Conservation (phyloP, 2,113 vertebrate species). For the Thalassarche chlororhynchos region DNA sequence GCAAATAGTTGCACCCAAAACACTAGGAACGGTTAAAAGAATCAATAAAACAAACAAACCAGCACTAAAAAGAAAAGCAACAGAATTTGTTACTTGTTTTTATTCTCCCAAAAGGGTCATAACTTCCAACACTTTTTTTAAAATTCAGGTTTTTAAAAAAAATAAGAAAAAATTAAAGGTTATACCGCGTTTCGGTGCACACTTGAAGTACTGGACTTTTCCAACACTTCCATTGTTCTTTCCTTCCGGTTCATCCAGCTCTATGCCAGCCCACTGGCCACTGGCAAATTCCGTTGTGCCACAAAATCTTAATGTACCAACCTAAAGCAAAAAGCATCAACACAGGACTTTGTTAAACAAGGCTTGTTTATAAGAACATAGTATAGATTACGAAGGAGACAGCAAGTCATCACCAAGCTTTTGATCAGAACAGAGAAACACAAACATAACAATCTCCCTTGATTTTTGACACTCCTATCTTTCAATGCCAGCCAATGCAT, state of each 20-base stretch:
- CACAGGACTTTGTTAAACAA: neutral
- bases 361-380: neutral
- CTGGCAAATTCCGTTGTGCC: slow-evolving; percentile 92
- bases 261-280: slow-evolving; percentile 96
- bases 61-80: neutral
- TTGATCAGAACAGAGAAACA: neutral
- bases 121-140: neutral
- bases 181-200: slow-evolving; percentile 85
- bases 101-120: fast-evolving
- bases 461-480: neutral
- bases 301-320: slow-evolving; percentile 90
- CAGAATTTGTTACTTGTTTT: neutral
- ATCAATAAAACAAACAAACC: neutral
- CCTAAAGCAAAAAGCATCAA: slow-evolving; percentile 68
- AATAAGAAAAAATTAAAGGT: neutral
- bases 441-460: neutral
- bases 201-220: slow-evolving; percentile 93
- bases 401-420: neutral
- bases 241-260: slow-evolving; percentile 92
- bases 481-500: neutral
- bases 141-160: neutral
- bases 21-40: neutral
- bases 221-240: slow-evolving; percentile 95
- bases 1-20: neutral
- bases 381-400: neutral